phyloP scores from a whole-genome alignment of 1,140 invertebrate species.

The Drosophila truncata region DNA sequence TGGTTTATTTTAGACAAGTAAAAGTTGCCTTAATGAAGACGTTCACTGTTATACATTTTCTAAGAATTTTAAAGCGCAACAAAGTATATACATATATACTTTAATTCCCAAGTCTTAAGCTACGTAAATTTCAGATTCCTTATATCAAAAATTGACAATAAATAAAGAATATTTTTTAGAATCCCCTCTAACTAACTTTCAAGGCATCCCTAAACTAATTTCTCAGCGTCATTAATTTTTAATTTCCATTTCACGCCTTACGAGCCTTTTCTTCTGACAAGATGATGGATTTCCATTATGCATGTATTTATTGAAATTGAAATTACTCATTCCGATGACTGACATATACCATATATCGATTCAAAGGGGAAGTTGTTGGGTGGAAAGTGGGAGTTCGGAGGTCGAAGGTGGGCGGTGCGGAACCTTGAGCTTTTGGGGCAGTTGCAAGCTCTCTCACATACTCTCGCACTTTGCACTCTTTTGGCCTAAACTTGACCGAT shows the following conservation, averaged over 20 bases:
- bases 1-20: neutral
- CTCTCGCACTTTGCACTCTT: conserved; percentile 14
- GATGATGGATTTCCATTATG: conserved; percentile 31
- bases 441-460: conserved; percentile 24
- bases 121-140: no score
- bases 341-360: conserved; percentile 35
- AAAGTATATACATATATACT: no score
- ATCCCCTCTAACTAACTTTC: neutral
- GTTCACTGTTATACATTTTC: neutral
- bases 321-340: conserved; percentile 24
- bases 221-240: conserved; percentile 9
- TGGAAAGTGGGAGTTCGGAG: conserved; percentile 20
- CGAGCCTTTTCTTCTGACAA: conserved; percentile 7
- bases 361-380: conserved; percentile 21
- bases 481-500: conserved; percentile 61
- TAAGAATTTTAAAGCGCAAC: no score
- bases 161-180: neutral
- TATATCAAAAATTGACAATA: neutral
- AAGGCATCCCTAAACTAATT: neutral
- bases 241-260: conserved; percentile 2
- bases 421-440: conserved; percentile 50
- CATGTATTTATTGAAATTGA: conserved; percentile 33
- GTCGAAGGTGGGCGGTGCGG: conserved; percentile 18
- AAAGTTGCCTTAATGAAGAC: neutral
- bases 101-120: no score